These are phyloP conservation scores for Orchestes rusci DNA, from an alignment of 2,888 invertebrate species.

Conservation along the genomic window DNA sequence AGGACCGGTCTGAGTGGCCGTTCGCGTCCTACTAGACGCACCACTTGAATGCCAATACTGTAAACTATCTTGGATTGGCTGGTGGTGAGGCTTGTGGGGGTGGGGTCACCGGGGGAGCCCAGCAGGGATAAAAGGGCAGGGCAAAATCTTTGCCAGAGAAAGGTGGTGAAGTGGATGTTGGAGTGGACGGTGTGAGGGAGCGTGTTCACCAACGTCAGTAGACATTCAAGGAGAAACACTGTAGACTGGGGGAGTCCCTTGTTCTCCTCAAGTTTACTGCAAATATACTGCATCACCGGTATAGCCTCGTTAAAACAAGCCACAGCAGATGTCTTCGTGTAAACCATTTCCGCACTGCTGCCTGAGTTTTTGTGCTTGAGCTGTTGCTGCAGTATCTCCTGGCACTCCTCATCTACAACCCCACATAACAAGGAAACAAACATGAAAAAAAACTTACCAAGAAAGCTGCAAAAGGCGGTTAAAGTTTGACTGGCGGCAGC, in stretches of 20 bases:
- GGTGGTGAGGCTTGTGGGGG: constrained; percentile 69
- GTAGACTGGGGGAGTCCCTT: constrained; percentile 59
- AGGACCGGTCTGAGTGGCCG: constrained; percentile 83
- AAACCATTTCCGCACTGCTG: constrained; percentile 49
- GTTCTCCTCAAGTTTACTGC: constrained; percentile 76
- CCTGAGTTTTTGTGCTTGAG: constrained; percentile 46
- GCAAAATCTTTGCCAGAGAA: constrained; percentile 89
- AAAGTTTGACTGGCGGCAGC: constrained; percentile 87
- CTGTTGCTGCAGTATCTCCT: constrained; percentile 55
- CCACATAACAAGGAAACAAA: neutral
- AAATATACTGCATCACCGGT: constrained; percentile 82
- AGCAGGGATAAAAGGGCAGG: constrained; percentile 82
- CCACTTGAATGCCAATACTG: constrained; percentile 83
- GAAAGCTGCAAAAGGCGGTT: constrained; percentile 74
- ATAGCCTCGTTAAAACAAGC: constrained; percentile 86
- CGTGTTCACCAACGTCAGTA: constrained; percentile 76
- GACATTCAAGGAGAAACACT: constrained; percentile 78
- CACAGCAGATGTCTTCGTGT: constrained; percentile 58
- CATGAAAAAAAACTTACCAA: constrained; percentile 48
- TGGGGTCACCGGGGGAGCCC: constrained; percentile 77
- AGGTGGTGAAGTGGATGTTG: constrained; percentile 79
- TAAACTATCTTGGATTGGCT: constrained; percentile 87
- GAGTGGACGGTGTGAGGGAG: constrained; percentile 75
- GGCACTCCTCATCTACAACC: constrained; percentile 64
- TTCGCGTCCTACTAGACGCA: constrained; percentile 81